These are phyloP conservation scores for Chondrosia reniformis DNA, from an alignment of 37 sponge, comb jelly and placozoan genomes.

Conservation along the genomic window DNA sequence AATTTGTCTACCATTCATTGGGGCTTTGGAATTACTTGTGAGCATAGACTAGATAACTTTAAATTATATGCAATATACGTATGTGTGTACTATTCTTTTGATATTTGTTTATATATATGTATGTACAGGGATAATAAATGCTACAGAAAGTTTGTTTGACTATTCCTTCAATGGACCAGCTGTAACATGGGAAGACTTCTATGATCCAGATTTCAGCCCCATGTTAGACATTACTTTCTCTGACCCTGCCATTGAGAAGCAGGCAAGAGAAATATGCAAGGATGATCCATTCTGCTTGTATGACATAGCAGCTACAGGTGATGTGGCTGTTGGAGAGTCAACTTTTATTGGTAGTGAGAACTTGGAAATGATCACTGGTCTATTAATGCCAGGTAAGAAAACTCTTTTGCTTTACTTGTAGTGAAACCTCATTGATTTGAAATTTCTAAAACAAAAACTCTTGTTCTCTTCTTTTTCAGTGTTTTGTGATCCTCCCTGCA, in stretches of 20 bases:
- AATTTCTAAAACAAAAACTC: too few relatives aligned
- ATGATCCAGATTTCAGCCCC: constrained; percentile 47
- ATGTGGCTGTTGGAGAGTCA: constrained; percentile 42
- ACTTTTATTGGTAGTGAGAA: constrained; percentile 31
- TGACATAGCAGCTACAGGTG: constrained; percentile 54
- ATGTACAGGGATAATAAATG: constrained; percentile 53
- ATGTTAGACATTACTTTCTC: constrained; percentile 36
- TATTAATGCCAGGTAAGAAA: constrained; percentile 46
- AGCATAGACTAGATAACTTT: too few relatives aligned
- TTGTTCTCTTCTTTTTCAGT: neutral
- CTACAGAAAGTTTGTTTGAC: constrained; percentile 42
- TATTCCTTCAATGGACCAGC: constrained; percentile 31
- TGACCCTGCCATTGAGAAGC: constrained; percentile 28
- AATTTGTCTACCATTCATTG: constrained; percentile 23
- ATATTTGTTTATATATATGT: too few relatives aligned
- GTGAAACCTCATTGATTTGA: too few relatives aligned
- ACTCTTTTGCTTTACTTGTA: too few relatives aligned
- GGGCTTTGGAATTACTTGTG: constrained; percentile 41
- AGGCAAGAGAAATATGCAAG: constrained; percentile 39
- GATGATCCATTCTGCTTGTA: constrained; percentile 47
- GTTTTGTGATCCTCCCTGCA: constrained; percentile 60
- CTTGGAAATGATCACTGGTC: constrained; percentile 30
- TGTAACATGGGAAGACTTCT: constrained; percentile 45
- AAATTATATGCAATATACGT: too few relatives aligned
- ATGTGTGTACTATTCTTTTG: too few relatives aligned